Percentiles rank a stretch among this genome's conserved stretches.
phyloP scores from a whole-genome alignment of 2,888 invertebrate species.

The Dasysyrphus albostriatus region DNA sequence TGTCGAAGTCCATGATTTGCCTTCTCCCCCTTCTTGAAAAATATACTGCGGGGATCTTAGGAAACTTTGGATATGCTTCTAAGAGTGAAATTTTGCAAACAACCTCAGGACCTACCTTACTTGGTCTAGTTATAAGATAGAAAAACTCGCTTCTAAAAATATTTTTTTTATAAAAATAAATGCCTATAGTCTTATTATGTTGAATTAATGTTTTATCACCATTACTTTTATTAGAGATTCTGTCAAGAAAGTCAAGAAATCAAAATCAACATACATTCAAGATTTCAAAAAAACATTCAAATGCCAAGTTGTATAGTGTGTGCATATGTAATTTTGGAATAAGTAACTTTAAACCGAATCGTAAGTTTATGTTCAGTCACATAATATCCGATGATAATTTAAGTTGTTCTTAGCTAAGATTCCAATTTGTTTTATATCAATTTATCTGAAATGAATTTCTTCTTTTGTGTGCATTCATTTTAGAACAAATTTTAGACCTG shows the following conservation, averaged over 20 bases:
- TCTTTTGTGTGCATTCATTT: background rate
- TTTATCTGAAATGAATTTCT: background rate
- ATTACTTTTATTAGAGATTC: conserved; percentile 3
- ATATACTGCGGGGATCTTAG: no score
- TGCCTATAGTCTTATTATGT: background rate
- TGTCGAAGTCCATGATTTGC: no score
- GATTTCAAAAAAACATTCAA: conserved; percentile 2
- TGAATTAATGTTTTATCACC: background rate
- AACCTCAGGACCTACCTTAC: no score
- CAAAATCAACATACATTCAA: conserved; percentile 9
- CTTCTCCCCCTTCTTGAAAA: no score
- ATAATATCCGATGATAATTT: background rate
- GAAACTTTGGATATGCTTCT: no score
- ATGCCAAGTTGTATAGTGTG: background rate
- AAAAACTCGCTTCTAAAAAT: background rate
- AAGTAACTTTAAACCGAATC: background rate
- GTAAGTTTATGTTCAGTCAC: conserved; percentile 9
- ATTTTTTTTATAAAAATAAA: background rate
- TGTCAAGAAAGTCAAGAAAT: conserved; percentile 34
- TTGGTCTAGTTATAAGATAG: no score
- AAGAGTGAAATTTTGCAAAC: no score
- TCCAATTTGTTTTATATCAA: background rate
- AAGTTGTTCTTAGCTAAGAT: background rate
- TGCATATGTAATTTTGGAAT: background rate
- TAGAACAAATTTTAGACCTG: conserved; percentile 77